These are phyloP conservation scores for Glaucomys volans DNA, from an alignment of 2,113 vertebrate genomes.

Conservation along the genomic window DNA sequence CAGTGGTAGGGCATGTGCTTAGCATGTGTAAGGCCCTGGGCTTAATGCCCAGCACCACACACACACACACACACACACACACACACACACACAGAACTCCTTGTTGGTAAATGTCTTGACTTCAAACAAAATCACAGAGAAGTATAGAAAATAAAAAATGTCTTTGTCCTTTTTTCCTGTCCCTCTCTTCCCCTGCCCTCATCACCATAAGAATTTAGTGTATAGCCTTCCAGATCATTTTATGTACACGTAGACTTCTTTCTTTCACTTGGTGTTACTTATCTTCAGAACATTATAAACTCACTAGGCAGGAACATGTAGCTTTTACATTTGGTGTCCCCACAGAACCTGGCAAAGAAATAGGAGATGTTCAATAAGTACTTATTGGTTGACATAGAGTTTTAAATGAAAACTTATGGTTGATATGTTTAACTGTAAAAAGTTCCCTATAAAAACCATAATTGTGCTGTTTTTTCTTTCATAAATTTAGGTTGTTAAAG, in stretches of 20 bases:
- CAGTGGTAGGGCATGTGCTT: background rate
- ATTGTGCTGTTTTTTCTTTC: conserved; percentile 60
- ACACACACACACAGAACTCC: background rate
- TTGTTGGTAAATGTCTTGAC: background rate
- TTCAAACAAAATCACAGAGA: background rate
- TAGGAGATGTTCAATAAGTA: background rate
- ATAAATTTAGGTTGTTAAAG: conserved; percentile 95
- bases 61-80: background rate
- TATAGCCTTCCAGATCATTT: background rate
- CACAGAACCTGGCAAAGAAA: background rate
- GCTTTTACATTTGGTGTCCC: background rate
- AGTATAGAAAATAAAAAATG: background rate
- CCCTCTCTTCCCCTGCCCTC: background rate
- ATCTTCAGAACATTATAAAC: background rate
- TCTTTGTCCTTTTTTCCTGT: background rate
- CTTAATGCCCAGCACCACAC: background rate
- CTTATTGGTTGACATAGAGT: background rate
- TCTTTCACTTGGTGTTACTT: background rate
- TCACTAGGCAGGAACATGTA: background rate
- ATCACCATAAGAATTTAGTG: background rate
- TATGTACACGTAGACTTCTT: background rate
- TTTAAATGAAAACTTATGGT: conserved; percentile 28
- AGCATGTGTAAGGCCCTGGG: background rate
- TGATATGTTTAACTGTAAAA: conserved; percentile 53
- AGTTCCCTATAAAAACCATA: conserved; percentile 42